phyloP scores from a whole-genome alignment of 2,888 invertebrate genomes.

The Eubasilissa splendida region DNA sequence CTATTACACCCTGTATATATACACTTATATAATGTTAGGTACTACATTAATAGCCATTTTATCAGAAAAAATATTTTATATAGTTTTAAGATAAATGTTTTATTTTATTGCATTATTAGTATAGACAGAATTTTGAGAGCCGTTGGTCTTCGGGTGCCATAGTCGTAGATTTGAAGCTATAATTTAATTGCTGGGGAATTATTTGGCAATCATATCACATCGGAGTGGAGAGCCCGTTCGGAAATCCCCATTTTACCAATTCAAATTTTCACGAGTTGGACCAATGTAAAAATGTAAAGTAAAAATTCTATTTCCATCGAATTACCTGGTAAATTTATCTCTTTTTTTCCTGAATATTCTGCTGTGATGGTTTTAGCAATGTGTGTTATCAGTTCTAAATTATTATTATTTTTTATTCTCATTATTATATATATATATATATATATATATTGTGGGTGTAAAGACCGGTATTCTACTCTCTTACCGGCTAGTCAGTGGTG shows the following conservation, averaged over 20 bases:
- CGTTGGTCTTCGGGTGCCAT: not conserved
- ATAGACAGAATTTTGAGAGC: conserved; percentile 1
- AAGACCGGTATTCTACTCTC: too few relatives aligned
- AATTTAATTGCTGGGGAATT: conserved; percentile 49
- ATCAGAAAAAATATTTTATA: not conserved
- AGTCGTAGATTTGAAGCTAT: conserved; percentile 42
- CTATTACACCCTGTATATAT: too few relatives aligned
- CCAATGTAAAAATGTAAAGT: conserved; percentile 42
- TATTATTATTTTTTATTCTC: too few relatives aligned
- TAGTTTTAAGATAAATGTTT: not conserved
- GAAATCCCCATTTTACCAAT: conserved; percentile 43
- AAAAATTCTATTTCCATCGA: conserved; percentile 19
- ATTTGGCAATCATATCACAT: conserved; percentile 50
- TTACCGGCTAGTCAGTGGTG: too few relatives aligned
- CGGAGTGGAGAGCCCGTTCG: conserved; percentile 34
- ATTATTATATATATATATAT: too few relatives aligned
- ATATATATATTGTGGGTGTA: too few relatives aligned
- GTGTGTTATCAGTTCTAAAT: too few relatives aligned
- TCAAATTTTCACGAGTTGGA: conserved; percentile 29
- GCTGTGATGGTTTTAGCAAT: too few relatives aligned
- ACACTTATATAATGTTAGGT: too few relatives aligned
- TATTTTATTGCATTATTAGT: not conserved
- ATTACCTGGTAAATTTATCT: not conserved
- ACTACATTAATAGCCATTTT: too few relatives aligned
- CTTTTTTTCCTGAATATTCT: too few relatives aligned